Evolutionary conservation across 2,113 vertebrate genomes (phyloP), one percentile per base, ranked within the genome.

Genomic region (Pelusios castaneus): DNA sequence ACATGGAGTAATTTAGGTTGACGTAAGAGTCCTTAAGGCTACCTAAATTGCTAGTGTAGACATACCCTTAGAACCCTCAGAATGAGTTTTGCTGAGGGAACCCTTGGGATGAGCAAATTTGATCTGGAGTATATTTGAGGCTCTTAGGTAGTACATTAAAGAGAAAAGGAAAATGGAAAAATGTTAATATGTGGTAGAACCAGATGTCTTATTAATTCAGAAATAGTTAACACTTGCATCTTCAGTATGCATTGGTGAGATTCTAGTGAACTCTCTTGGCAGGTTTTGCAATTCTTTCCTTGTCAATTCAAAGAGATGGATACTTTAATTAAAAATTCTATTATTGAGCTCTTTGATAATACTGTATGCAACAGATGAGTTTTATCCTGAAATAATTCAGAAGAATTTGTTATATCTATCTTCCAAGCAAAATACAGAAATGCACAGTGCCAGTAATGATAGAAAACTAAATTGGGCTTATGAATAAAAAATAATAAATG

Each of bases 81-180:
- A 43, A 45, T 6, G 22, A 25, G 5, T 45, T 75, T 75, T 21
- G 25, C 19, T 89, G 67, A 31, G 90, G 41, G 78, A 95, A 87
- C 73, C 92, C 82, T 93, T 83, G 51, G 56, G 92, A 84, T 80
- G n/a, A 1, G 0, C 87, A 82, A 52, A 93, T 95, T 97, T 97
- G 97, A 96, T 96, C 54, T 67, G 85, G 19, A 63, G n/a, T 84
- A 45, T 55, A 78, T 95, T 95, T 95, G 94, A 95, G 94, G 87
- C 54, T 60, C 45, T 38, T 0, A 27, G 49, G 43, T 38, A 17
- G 25, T 19, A 49, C 4, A 90, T 89, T 94, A 88, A 81, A 55
- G 80, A 93, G 85, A 89, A 85, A 89, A 60, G 13, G 10, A 49
- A 52, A 67, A 63, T 81, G 49, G 88, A 55, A 21, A 82, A 93